A percentile compares a stretch with the other conserved stretches of the same genome.
Conservation (phyloP, 2,888 invertebrate genomes). For the Mimumesa dahlbomi region DNA sequence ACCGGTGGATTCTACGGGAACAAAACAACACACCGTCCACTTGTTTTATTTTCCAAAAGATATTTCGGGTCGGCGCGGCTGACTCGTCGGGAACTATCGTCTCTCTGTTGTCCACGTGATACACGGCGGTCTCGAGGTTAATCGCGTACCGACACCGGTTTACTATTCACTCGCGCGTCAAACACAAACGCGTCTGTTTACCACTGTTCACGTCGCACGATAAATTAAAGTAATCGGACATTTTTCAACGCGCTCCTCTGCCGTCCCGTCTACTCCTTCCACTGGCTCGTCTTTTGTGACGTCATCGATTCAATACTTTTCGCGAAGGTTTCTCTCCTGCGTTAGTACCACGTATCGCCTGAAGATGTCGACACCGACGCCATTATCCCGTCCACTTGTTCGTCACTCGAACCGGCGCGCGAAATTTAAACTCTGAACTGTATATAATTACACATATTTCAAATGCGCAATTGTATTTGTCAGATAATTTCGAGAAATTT, state of each 20-base stretch:
- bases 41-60: slow-evolving; percentile 45
- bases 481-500: no score
- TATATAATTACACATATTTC: no score
- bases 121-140: slow-evolving; percentile 4
- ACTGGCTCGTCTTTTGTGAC: slow-evolving; percentile 78
- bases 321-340: slow-evolving; percentile 56
- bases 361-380: slow-evolving; percentile 56
- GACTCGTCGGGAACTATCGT: slow-evolving; percentile 22
- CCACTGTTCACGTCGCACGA: slow-evolving; percentile 68
- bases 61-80: slow-evolving; percentile 55
- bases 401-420: slow-evolving; percentile 20
- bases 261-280: slow-evolving; percentile 72
- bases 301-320: slow-evolving; percentile 80
- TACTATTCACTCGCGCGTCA: slow-evolving; percentile 30
- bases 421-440: slow-evolving; percentile 37
- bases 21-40: slow-evolving; percentile 47
- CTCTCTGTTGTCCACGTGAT: slow-evolving; percentile 46
- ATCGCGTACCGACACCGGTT: slow-evolving; percentile 41
- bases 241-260: slow-evolving; percentile 73
- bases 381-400: slow-evolving; percentile 2
- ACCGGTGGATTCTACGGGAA: slow-evolving; percentile 1
- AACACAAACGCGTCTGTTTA: slow-evolving; percentile 58
- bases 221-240: slow-evolving; percentile 75
- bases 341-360: neutral
- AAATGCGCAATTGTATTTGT: no score